phyloP scores from a whole-genome alignment of 2,113 vertebrate species.

The Leucoraja erinaceus region DNA sequence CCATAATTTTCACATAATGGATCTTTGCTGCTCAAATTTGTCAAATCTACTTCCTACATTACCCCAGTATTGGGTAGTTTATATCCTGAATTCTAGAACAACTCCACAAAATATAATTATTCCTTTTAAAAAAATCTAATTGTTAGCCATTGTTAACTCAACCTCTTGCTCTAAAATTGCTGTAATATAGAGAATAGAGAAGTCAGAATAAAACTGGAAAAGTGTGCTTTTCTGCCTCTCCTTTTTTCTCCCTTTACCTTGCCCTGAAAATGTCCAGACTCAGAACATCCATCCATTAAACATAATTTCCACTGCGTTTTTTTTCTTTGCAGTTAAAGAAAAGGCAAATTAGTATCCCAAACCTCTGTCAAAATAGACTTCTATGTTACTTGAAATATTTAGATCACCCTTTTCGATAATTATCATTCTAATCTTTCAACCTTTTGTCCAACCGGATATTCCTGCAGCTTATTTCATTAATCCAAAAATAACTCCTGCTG shows the following conservation, averaged over 20 bases:
- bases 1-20: too few species aligned
- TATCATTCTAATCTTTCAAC: conserved; percentile 18
- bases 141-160: too few species aligned
- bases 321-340: background rate
- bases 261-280: background rate
- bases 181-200: background rate
- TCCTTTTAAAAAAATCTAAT: too few species aligned
- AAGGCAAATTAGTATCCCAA: background rate
- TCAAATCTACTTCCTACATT: too few species aligned
- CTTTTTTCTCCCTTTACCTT: too few species aligned
- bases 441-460: background rate
- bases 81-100: too few species aligned
- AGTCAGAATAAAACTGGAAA: background rate
- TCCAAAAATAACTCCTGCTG: background rate
- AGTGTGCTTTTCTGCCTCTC: too few species aligned
- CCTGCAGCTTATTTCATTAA: background rate
- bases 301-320: background rate
- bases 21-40: too few species aligned
- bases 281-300: background rate
- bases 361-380: background rate
- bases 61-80: too few species aligned
- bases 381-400: background rate
- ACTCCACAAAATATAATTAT: too few species aligned
- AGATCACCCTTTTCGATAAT: background rate
- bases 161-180: background rate